These are phyloP conservation scores for Spongilla lacustris DNA, from an alignment of 37 sponge, comb jelly and placozoan genomes.

Conservation along the genomic window DNA sequence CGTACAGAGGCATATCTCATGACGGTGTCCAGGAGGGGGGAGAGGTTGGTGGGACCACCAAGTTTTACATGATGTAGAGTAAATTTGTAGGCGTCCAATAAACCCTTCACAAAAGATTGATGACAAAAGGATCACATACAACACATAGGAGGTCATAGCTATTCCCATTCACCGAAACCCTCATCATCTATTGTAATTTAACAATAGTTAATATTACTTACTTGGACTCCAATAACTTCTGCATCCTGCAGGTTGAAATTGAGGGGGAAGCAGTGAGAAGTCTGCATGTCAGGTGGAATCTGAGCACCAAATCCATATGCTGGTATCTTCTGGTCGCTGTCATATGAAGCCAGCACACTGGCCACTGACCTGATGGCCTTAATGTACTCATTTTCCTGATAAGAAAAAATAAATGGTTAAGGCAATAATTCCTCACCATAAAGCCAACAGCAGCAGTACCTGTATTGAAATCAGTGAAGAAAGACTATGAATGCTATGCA, in stretches of 20 bases:
- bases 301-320: slow-evolving; percentile 90
- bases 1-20: slow-evolving; percentile 31
- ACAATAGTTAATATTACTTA: no score
- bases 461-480: no score
- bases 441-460: no score
- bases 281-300: slow-evolving; percentile 59
- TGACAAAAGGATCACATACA: not conserved
- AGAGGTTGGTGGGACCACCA: slow-evolving; percentile 87
- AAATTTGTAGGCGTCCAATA: slow-evolving; percentile 76
- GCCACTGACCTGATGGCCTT: slow-evolving; percentile 85
- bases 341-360: slow-evolving; percentile 86
- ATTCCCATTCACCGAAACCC: no score
- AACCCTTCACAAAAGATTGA: slow-evolving; percentile 49
- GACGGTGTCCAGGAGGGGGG: slow-evolving; percentile 67
- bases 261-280: slow-evolving; percentile 91
- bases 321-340: slow-evolving; percentile 82
- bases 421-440: no score
- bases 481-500: no score
- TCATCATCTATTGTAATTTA: no score
- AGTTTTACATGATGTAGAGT: slow-evolving; percentile 58
- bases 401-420: not conserved
- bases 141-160: no score
- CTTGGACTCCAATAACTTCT: slow-evolving; percentile 80
- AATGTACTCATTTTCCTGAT: slow-evolving; percentile 85
- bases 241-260: slow-evolving; percentile 64